phyloP scores from a whole-genome alignment of 2,888 invertebrate species.

The Drosophila yooni region DNA sequence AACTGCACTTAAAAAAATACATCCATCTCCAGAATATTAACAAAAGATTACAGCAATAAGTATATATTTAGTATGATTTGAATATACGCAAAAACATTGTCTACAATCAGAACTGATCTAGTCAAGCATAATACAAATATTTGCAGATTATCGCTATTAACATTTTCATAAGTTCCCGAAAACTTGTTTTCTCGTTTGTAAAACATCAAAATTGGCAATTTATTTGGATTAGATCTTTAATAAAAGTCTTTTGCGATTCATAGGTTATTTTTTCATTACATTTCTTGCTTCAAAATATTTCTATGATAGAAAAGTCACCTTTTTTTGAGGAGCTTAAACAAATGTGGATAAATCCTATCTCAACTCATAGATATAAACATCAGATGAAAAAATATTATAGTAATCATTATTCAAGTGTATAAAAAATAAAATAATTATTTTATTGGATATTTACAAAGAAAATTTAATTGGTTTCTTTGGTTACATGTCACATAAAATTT shows the following conservation, averaged over 20 bases:
- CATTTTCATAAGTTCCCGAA: neutral
- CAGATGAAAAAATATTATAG: neutral
- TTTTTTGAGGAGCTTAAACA: neutral
- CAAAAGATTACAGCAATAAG: neutral
- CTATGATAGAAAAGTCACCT: neutral
- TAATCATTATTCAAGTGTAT: neutral
- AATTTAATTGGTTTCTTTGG: neutral
- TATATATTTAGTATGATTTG: neutral
- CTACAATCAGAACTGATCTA: neutral
- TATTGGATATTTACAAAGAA: neutral
- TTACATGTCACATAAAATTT: neutral
- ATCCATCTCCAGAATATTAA: neutral
- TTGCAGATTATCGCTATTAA: neutral
- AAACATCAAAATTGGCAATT: neutral
- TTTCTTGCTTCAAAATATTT: neutral
- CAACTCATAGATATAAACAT: neutral
- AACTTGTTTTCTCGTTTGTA: neutral
- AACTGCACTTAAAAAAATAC: neutral
- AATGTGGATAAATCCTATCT: neutral
- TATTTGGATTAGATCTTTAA: neutral
- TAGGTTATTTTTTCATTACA: neutral
- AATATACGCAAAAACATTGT: neutral
- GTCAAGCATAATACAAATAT: neutral
- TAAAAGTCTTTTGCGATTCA: neutral
- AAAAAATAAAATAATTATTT: neutral